Percentiles rank a stretch among this genome's conserved stretches.
phyloP scores from a whole-genome alignment of 2,797 vertebrate genomes.

The Podargus strigoides region DNA sequence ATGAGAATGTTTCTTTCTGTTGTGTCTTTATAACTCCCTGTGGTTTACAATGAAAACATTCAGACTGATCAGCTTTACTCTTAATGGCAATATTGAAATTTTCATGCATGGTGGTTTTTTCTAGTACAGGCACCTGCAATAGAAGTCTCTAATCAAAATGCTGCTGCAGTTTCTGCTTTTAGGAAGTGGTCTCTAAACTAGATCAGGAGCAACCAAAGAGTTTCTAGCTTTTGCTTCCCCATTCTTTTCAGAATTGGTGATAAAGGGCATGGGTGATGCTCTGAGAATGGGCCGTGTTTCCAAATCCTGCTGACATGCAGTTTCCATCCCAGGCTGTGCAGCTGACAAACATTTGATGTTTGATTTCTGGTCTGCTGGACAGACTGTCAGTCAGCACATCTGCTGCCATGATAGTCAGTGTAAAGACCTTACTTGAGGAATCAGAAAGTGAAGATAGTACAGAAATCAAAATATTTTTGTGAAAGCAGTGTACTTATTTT shows the following conservation, averaged over 20 bases:
- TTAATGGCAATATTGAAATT: not conserved
- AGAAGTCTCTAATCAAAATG: not conserved
- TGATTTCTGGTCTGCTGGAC: not conserved
- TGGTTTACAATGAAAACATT: not conserved
- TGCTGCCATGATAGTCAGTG: fast-evolving
- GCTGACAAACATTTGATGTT: not conserved
- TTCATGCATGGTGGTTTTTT: fast-evolving
- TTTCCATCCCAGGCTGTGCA: not conserved
- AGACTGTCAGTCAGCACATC: not conserved
- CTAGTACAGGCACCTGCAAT: not conserved
- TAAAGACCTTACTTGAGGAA: not conserved
- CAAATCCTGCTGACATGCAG: not conserved
- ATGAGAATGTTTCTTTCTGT: not conserved
- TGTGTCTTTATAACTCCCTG: not conserved
- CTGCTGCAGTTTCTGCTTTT: not conserved
- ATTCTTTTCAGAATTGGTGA: not conserved
- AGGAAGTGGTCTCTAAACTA: not conserved
- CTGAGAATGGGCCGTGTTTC: not conserved
- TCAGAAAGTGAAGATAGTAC: not conserved
- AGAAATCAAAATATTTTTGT: not conserved
- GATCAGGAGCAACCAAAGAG: not conserved
- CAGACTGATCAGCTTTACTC: not conserved
- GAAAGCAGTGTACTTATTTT: not conserved
- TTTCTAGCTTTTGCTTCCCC: not conserved
- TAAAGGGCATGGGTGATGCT: not conserved